Evolutionary conservation across 1,140 invertebrate species (phyloP).

Genomic region (Drosophila albomicans): DNA sequence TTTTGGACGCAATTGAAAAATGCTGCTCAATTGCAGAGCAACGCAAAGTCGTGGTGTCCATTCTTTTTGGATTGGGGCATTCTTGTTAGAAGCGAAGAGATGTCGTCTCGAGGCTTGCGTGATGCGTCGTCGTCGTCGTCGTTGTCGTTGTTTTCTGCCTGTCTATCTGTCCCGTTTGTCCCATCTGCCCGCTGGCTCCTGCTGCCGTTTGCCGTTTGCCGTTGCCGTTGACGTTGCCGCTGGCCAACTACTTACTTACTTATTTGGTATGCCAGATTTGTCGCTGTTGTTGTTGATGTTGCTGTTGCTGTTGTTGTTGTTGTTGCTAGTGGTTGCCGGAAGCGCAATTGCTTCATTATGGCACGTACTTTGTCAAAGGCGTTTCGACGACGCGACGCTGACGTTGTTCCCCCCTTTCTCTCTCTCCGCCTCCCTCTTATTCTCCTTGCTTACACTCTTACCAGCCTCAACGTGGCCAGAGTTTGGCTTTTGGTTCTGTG

Average conservation of each 20-base stretch:
- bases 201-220: not conserved
- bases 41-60: not conserved
- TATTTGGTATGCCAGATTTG: constrained; percentile 77
- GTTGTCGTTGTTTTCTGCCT: not conserved
- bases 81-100: constrained; percentile 25
- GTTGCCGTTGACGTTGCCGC: not conserved
- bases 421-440: not conserved
- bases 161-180: not conserved
- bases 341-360: constrained; percentile 83
- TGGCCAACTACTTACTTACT: constrained; percentile 48
- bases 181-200: constrained; percentile 6
- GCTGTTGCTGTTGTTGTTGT: constrained; percentile 39
- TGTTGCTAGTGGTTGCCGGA: constrained; percentile 72
- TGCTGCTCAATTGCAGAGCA: not conserved
- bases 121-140: constrained; percentile 30
- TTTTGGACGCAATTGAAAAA: too few relatives aligned
- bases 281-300: constrained; percentile 54
- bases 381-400: constrained; percentile 52
- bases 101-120: constrained; percentile 49
- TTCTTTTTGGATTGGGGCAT: not conserved
- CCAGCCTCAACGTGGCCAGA: not conserved
- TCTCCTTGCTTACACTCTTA: not conserved
- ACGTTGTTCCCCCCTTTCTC: not conserved
- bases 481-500: constrained; percentile 16
- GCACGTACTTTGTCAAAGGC: constrained; percentile 81